These are phyloP conservation scores for Epistrophe grossulariae DNA, from an alignment of 2,888 invertebrate genomes.

Conservation along the genomic window DNA sequence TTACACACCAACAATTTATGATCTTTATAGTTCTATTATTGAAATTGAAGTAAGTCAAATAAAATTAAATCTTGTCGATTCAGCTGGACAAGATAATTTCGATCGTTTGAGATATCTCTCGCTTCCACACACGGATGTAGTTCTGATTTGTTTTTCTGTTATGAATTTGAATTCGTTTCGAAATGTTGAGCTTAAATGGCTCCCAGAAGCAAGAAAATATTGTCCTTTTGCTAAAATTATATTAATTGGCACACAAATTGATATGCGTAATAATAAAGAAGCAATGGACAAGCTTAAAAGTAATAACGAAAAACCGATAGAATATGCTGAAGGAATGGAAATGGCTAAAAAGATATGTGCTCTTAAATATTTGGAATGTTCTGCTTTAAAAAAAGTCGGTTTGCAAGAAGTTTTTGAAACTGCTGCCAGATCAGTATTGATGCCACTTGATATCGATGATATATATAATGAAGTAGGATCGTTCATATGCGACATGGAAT, in stretches of 20 bases:
- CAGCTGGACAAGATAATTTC: constrained; percentile 83
- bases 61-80: constrained; percentile 82
- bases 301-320: neutral
- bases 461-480: too few species aligned
- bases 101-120: constrained; percentile 82
- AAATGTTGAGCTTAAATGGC: neutral
- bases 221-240: neutral
- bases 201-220: neutral
- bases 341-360: neutral
- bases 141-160: constrained; percentile 82
- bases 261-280: neutral
- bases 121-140: constrained; percentile 82
- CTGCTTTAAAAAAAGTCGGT: neutral
- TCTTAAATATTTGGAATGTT: neutral
- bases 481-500: too few species aligned
- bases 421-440: neutral
- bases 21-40: constrained; percentile 82
- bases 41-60: constrained; percentile 83
- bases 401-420: neutral
- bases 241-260: neutral
- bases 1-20: constrained; percentile 82
- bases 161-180: constrained; percentile 78
- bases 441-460: neutral
- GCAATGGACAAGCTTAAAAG: neutral
- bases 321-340: neutral